These are phyloP conservation scores for Yponomeuta evonymella DNA, from an alignment of 2,888 invertebrate species.

Conservation along the genomic window DNA sequence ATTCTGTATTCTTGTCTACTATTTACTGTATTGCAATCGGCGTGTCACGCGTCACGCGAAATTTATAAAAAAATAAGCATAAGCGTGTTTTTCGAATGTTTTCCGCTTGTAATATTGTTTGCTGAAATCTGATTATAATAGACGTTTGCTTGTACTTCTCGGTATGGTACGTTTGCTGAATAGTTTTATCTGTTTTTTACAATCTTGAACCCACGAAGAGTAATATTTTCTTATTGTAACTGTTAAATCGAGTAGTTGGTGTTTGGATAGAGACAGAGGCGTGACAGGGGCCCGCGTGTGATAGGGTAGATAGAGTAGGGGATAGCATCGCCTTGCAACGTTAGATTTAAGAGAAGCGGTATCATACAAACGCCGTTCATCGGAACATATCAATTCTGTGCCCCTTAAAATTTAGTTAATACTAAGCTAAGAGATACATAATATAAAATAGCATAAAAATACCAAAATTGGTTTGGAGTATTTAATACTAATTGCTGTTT, in stretches of 20 bases:
- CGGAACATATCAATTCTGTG: constrained; percentile 88
- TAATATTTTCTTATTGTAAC: constrained; percentile 60
- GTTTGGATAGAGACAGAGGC: constrained; percentile 49
- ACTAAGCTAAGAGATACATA: constrained; percentile 73
- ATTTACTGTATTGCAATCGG: constrained; percentile 57
- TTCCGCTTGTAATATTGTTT: constrained; percentile 39
- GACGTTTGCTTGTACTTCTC: constrained; percentile 9
- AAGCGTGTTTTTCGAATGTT: constrained; percentile 30
- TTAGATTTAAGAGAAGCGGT: constrained; percentile 74
- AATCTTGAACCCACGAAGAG: constrained; percentile 28
- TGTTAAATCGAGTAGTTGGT: constrained; percentile 59
- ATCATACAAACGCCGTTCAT: constrained; percentile 81
- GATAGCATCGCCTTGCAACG: constrained; percentile 72
- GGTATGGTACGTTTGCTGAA: constrained; percentile 6
- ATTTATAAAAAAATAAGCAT: constrained; percentile 17
- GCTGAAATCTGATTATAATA: constrained; percentile 13
- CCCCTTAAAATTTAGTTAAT: constrained; percentile 80
- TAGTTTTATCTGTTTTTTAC: neutral
- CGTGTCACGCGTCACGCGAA: constrained; percentile 71
- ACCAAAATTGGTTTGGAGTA: constrained; percentile 70
- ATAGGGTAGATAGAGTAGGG: constrained; percentile 63
- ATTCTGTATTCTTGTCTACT: constrained; percentile 73
- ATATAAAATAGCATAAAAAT: constrained; percentile 62
- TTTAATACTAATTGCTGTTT: constrained; percentile 73
- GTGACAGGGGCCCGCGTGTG: constrained; percentile 73